Evolutionary conservation across 2,888 invertebrate species (phyloP).

Genomic region (Rhopalosiphum nymphaeae): DNA sequence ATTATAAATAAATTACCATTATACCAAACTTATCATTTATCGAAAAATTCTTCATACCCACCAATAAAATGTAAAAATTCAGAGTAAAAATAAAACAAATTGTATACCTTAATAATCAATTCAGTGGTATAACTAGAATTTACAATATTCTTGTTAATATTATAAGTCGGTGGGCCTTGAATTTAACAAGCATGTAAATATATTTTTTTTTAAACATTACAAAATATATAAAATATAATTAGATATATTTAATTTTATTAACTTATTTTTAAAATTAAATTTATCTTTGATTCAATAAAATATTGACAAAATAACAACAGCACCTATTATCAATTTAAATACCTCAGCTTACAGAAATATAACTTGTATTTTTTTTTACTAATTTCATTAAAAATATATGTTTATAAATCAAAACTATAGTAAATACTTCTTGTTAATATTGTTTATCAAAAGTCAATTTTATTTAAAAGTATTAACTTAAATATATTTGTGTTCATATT

Average conservation of each 20-base stretch:
- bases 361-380: background rate
- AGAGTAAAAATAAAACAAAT: too few relatives aligned
- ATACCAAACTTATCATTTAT: background rate
- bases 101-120: background rate
- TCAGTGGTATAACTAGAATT: background rate
- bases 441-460: background rate
- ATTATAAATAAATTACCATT: background rate
- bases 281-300: background rate
- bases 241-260: background rate
- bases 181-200: background rate
- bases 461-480: background rate
- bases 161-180: background rate
- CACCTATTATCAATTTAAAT: background rate
- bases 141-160: background rate
- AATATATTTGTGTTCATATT: background rate
- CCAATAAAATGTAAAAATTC: background rate
- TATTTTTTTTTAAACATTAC: background rate
- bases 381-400: background rate
- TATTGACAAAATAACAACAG: background rate
- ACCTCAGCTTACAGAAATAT: background rate
- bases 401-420: background rate
- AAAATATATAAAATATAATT: background rate
- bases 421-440: background rate
- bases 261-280: background rate
- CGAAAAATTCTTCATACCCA: background rate